Percentiles rank a stretch among this genome's conserved stretches.
Conservation (phyloP, 2,888 invertebrate species). For the Drosophila crucigera region DNA sequence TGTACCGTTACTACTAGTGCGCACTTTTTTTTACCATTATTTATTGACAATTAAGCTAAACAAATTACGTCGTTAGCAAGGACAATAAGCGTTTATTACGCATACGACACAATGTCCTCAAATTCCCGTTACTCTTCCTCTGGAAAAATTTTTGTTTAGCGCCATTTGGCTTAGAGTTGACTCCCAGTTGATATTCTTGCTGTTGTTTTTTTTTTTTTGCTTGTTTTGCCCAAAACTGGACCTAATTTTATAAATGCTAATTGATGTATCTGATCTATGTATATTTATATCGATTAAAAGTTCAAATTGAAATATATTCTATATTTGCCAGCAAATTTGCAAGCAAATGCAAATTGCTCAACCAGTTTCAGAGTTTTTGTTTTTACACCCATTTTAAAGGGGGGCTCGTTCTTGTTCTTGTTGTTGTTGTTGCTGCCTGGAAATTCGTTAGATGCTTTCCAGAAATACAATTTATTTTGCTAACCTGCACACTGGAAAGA, state of each 20-base stretch:
- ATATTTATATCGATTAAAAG: slow-evolving; percentile 1
- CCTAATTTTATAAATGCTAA: slow-evolving; percentile 16
- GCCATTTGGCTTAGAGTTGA: not conserved
- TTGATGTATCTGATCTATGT: slow-evolving; percentile 8
- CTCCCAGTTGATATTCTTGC: not conserved
- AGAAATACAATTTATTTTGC: slow-evolving; percentile 1
- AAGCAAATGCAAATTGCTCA: slow-evolving; percentile 38
- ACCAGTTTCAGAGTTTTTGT: slow-evolving; percentile 33
- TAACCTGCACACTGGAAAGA: not conserved
- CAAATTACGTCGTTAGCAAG: slow-evolving; percentile 67
- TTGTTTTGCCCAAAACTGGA: slow-evolving; percentile 1
- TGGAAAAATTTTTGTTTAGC: not conserved
- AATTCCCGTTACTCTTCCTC: not conserved
- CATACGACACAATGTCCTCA: slow-evolving; percentile 51
- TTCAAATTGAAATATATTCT: slow-evolving; percentile 1
- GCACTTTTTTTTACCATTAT: slow-evolving; percentile 61
- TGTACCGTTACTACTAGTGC: slow-evolving; percentile 32
- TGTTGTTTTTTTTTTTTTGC: not conserved
- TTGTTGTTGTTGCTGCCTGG: not conserved
- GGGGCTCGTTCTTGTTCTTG: slow-evolving; percentile 50
- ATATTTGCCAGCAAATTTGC: slow-evolving; percentile 35
- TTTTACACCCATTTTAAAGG: slow-evolving; percentile 2
- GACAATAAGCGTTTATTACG: slow-evolving; percentile 56
- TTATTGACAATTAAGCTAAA: slow-evolving; percentile 75
- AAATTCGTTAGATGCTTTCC: slow-evolving; percentile 22